phyloP scores from a whole-genome alignment of 2,113 vertebrate genomes.

The Catharus minimus region DNA sequence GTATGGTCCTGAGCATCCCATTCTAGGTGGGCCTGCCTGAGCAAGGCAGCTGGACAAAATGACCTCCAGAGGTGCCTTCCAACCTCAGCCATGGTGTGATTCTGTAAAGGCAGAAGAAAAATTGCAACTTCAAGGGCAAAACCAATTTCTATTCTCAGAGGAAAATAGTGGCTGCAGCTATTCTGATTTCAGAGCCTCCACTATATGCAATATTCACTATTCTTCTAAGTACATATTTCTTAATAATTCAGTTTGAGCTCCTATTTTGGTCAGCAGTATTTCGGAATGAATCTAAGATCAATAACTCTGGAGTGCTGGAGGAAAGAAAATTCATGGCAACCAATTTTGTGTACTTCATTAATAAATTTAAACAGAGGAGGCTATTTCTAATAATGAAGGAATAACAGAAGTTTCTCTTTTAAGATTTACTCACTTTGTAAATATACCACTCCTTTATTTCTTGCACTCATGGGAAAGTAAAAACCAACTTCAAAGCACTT shows the following conservation, averaged over 20 bases:
- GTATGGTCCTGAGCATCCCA: not conserved
- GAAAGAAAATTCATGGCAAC: not conserved
- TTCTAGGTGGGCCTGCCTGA: not conserved
- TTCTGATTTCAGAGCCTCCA: not conserved
- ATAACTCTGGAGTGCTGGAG: not conserved
- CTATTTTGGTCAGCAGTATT: not conserved
- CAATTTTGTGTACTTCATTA: not conserved
- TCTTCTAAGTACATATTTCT: not conserved
- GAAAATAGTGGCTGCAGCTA: not conserved
- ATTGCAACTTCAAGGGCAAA: not conserved
- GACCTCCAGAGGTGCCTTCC: not conserved
- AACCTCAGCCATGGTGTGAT: not conserved
- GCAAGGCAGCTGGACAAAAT: not conserved
- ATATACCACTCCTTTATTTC: not conserved
- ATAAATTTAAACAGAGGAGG: not conserved
- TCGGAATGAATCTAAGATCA: not conserved
- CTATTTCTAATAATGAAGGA: slow-evolving; percentile 2
- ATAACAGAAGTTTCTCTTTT: not conserved
- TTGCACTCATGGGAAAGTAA: not conserved
- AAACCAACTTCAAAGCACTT: not conserved
- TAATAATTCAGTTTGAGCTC: not conserved
- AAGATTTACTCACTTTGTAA: not conserved
- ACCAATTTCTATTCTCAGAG: not conserved
- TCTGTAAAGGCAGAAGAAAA: not conserved
- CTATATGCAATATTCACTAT: not conserved